Base-by-base conservation (phyloP, 2,888 invertebrate genomes). In the Altica lythri region DNA sequence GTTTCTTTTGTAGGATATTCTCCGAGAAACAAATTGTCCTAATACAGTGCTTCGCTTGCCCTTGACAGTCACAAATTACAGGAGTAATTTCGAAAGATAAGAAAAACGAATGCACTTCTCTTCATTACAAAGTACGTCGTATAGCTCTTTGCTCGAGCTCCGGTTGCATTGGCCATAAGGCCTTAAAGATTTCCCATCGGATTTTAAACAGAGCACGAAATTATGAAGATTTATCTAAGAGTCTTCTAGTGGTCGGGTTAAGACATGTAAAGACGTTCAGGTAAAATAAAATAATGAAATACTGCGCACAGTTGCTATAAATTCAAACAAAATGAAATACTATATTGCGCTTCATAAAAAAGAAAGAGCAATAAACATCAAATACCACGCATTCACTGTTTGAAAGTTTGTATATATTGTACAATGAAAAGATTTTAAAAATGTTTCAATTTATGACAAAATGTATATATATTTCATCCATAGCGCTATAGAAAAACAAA, bases 111-210 rank as follows among this genome's bases (percentile, higher is more conserved):
- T 46, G 46, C 35, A 38, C 27, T 37, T 37, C 30, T 38, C 22
- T 22, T 45, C 45, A 32, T 45, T 45, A 16, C 13, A 22, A 19
- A 22, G 4, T 34, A 25, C 10, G n/a, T 12, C 37, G 9, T 17
- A n/a, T 12, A n/a, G 25, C 40, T 22, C 40, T 13, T 22, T 22
- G 40, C 14, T 45, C n/a, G n/a, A n/a, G n/a, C 13, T 18, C 17
- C n/a, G 14, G 32, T 6, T 38, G 38, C 30, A 48, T 17, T 17
- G 17, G 29, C 34, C 27, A 47, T 38, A 48, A n/a, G 48, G 48
- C 17, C 10, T 27, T 29, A 30, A 38, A 48, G 48, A 48, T 38
- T 48, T 48, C 48, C 48, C 48, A 48, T 48, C 30, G 48, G 38
- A 38, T 38, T 48, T 48, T 38, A 38, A 48, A 13, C n/a, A 48